Evolutionary conservation across 2,888 invertebrate genomes (phyloP).

Genomic region (Steinernema hermaphroditum): DNA sequence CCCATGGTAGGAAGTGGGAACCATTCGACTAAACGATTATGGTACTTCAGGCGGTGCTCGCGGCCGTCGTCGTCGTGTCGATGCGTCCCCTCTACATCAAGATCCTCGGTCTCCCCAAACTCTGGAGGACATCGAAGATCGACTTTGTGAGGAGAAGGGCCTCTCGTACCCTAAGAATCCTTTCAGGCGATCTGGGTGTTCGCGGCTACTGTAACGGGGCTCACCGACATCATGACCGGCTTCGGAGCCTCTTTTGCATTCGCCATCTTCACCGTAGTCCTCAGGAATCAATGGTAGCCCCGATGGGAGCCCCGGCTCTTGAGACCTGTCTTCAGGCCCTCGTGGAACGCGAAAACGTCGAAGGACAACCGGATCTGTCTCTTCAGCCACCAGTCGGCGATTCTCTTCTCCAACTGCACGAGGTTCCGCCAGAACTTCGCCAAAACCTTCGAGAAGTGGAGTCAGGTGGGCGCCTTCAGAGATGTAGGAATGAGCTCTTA

Average conservation of each 20-base stretch:
- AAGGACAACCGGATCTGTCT: constrained; percentile 11
- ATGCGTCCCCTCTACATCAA: constrained; percentile 8
- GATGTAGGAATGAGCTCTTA: no score
- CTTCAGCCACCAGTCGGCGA: constrained; percentile 17
- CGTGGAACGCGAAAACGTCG: constrained; percentile 11
- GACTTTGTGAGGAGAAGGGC: neutral
- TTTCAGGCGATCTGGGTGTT: constrained; percentile 18
- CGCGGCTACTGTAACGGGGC: neutral
- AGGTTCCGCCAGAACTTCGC: constrained; percentile 12
- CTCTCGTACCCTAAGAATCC: no score
- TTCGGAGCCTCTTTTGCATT: constrained; percentile 13
- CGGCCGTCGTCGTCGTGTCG: constrained; percentile 11
- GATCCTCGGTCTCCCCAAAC: neutral
- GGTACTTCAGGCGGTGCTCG: constrained; percentile 11
- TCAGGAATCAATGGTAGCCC: constrained; percentile 16
- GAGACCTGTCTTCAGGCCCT: no score
- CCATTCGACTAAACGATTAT: neutral
- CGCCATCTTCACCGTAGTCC: constrained; percentile 25
- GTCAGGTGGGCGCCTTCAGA: neutral
- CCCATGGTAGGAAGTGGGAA: neutral
- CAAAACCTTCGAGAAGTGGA: neutral
- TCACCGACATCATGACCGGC: constrained; percentile 19
- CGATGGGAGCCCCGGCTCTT: no score
- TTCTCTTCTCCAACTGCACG: constrained; percentile 20
- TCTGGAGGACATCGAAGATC: constrained; percentile 20